Evolutionary conservation across 2,797 vertebrate genomes (phyloP).

Genomic region (Falco biarmicus): DNA sequence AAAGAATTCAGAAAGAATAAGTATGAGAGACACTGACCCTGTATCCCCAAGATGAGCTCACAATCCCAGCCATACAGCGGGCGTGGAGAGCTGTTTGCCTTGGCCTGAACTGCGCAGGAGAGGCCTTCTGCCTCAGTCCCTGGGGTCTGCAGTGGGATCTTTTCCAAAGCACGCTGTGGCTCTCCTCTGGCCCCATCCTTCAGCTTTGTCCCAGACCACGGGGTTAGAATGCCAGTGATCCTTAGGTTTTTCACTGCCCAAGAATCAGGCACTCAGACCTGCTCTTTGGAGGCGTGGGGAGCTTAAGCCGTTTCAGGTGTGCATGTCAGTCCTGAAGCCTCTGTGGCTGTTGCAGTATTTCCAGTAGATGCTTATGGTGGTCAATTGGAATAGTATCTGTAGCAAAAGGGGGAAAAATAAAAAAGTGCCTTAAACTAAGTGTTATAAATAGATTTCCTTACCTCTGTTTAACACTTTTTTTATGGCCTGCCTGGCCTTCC

Average conservation of each 20-base stretch:
- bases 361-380: neutral
- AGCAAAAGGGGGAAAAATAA: neutral
- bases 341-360: neutral
- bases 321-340: neutral
- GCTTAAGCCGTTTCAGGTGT: neutral
- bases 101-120: neutral
- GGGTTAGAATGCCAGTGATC: neutral
- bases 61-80: neutral
- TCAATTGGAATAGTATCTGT: neutral
- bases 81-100: neutral
- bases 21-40: neutral
- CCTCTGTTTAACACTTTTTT: neutral
- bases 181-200: neutral
- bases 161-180: neutral
- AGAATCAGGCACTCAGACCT: neutral
- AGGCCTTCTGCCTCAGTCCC: neutral
- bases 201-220: neutral
- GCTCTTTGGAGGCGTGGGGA: neutral
- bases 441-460: neutral
- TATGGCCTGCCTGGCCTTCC: neutral
- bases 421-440: neutral
- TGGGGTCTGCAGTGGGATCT: neutral
- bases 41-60: accelerated
- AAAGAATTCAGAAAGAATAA: neutral
- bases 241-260: neutral